Base-by-base conservation (phyloP, 2,888 invertebrate species). In the Drosophila mulleri region DNA sequence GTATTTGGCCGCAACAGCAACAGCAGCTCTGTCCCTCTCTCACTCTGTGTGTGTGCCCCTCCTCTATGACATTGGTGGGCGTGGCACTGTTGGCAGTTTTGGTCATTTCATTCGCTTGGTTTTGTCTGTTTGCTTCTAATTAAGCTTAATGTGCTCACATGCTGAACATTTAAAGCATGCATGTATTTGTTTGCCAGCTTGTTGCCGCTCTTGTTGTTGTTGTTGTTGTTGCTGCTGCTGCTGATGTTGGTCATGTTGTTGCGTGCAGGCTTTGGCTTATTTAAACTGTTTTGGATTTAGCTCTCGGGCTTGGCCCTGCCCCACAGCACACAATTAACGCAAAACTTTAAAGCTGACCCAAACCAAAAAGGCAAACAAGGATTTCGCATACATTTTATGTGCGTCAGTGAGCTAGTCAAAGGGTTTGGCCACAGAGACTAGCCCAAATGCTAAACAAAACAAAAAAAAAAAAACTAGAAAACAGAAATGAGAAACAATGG, bases 51-150 rank as follows among this genome's bases (percentile, higher is more conserved):
- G 23, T 47, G 23, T 57, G 12, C n/a, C 35, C 20, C 50, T 37
- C 6, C 52, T 52, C 39, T 47, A 35, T 67, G 47, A 67, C 67
- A 54, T 44, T 44, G 54, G 60, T 60, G 68, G 69, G 67, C 60
- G 69, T 70, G 67, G 60, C 60, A 29, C 35, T 29, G 58, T 39
- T 62, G 63, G 60, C 64, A 59, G 72, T 63, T 76, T 76, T 76
- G 76, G 76, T 76, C 72, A 72, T 76, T 76, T 63, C 65, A 62
- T 76, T 68, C 65, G 77, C 77, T 76, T 44, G 68, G 72, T 65
- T 76, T 72, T 76, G 77, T 76, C 76, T 76, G 77, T 75, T 80
- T 77, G 80, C 74, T 75, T 80, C 80, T 80, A 80, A 80, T 80
- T 80, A 79, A 80, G 80, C 80, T 80, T 77, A 80, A 80, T 80